Evolutionary conservation across 2,113 vertebrate genomes (phyloP).

Genomic region (Embiotoca jacksoni): DNA sequence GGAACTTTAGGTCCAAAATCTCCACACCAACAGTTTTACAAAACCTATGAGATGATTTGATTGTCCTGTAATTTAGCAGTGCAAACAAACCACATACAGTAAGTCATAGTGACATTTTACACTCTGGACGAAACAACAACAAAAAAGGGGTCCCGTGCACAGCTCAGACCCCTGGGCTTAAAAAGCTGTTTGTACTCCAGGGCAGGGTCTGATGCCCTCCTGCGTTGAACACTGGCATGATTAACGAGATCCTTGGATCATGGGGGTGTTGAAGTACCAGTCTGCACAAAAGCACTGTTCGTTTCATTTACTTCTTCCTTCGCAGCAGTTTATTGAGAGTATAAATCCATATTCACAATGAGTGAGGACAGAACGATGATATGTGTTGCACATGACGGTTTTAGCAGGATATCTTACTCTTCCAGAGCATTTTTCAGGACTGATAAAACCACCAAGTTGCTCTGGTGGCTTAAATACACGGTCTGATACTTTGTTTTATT

Average conservation of each 20-base stretch:
- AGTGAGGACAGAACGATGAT: too few relatives aligned
- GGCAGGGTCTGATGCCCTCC: neutral
- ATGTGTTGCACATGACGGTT: neutral
- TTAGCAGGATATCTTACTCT: neutral
- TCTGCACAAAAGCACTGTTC: too few relatives aligned
- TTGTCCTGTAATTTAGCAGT: too few relatives aligned
- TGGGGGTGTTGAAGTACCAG: neutral
- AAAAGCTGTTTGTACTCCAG: neutral
- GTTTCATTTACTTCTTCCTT: too few relatives aligned
- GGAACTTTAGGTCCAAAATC: too few relatives aligned
- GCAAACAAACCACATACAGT: too few relatives aligned
- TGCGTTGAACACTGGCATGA: too few relatives aligned
- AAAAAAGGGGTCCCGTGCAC: too few relatives aligned
- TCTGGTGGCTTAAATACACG: neutral
- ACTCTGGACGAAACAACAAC: neutral
- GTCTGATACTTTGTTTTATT: neutral
- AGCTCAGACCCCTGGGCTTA: neutral
- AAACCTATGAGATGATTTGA: too few relatives aligned
- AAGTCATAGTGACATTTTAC: neutral
- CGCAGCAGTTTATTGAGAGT: too few relatives aligned
- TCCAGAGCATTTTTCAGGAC: neutral
- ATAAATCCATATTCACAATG: too few relatives aligned
- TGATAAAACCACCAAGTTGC: neutral
- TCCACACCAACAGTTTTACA: too few relatives aligned
- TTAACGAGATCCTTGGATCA: neutral